These are phyloP conservation scores for Hirudo medicinalis DNA, from an alignment of 1,140 invertebrate species.

Conservation along the genomic window DNA sequence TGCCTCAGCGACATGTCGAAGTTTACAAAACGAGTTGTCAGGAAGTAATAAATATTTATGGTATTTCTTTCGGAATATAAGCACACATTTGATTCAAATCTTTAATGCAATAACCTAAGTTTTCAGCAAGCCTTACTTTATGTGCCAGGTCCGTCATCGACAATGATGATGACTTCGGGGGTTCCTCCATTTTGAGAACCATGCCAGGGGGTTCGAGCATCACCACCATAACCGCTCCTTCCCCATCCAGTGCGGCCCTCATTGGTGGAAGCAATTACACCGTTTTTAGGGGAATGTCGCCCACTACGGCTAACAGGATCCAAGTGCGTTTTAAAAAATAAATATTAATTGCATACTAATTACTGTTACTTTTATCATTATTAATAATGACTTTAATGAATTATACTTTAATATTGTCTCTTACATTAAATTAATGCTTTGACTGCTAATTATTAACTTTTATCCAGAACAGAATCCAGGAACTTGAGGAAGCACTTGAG, in stretches of 20 bases:
- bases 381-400: background rate
- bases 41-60: too few relatives aligned
- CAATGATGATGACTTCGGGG: background rate
- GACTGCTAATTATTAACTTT: background rate
- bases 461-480: slow-evolving; percentile 26
- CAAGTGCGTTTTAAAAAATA: slow-evolving; percentile 27
- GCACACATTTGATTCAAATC: too few relatives aligned
- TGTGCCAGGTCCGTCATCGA: background rate
- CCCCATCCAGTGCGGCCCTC: background rate
- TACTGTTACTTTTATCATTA: too few relatives aligned
- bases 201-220: background rate
- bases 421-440: background rate
- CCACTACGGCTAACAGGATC: slow-evolving; percentile 34
- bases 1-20: too few relatives aligned
- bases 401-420: background rate
- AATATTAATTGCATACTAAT: too few relatives aligned
- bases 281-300: slow-evolving; percentile 35
- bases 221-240: background rate
- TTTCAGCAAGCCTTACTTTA: background rate
- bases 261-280: slow-evolving; percentile 28
- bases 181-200: slow-evolving; percentile 8
- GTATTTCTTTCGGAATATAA: too few relatives aligned
- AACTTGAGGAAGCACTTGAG: slow-evolving; percentile 40
- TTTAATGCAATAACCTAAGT: too few relatives aligned
- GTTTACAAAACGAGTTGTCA: too few relatives aligned